Evolutionary conservation across 2,888 invertebrate species (phyloP), one percentile per base, ranked within the genome.

Genomic region (Rotaria sp.): DNA sequence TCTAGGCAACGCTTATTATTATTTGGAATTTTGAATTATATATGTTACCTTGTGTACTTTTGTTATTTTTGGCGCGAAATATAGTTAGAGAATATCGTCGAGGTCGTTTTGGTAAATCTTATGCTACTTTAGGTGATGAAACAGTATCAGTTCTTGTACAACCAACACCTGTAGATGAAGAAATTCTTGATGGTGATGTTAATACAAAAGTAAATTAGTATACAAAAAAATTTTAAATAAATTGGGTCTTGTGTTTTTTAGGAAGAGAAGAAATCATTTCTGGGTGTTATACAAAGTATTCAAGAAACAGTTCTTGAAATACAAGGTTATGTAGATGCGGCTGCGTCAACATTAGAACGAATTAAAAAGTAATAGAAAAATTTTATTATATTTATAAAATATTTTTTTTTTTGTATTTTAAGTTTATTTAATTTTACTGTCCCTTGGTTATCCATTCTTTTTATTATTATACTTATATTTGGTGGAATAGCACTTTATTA

Each of bases 271-370:
- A 96, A 96, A 92, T 95, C 96, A 88, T 92, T 98, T 86, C 96
- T 96, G 90, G 96, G 97, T 91, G 94, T 96, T 87, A 92, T 98
- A 75, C 96, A 96, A 91, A 95, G 96, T 5, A 96, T 98, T 88
- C 97, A 98, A 91, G 98, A 99, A 92, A 97, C 97, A 7, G 96
- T 97, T 35, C 95, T 96, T 90, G 95, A 95, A 86, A 96, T 99
- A 8, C 98, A 99, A 91, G 96, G 97, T 89, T 95, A 95, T 0
- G 95, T 98, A 87, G 97, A 97, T 45, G 95, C 94, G 90, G 94
- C 97, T 87, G 97, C 97, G 18, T 95, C 96, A n/a, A 92, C 97
- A 87, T 95, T 96, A 88, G 97, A 98, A 92, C 94, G 95, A 90
- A 94, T 96, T 86, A 96, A 96, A 93, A 98, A 98, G 96, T 97